Base-by-base conservation (phyloP, 2,888 invertebrate genomes). In the Tenthredo livida region DNA sequence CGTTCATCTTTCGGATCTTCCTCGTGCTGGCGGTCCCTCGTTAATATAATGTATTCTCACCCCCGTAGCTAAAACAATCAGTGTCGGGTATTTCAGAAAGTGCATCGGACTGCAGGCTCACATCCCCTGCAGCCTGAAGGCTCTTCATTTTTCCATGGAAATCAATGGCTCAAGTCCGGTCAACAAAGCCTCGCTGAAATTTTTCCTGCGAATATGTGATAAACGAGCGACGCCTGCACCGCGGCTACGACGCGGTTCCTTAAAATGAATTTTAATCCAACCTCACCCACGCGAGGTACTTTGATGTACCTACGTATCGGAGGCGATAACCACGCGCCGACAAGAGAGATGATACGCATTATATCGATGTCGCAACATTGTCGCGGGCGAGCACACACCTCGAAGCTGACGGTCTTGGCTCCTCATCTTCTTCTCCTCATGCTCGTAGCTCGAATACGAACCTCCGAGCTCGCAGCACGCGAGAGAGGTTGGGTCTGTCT, bases 21-120 rank as follows among this genome's bases (percentile, higher is more conserved):
- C 88, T 86, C 86, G 88, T 85, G 86, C 87, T 85, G 87, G 88
- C 87, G 88, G 86, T 87, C 85, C 86, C 88, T 91, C 89, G 90
- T 91, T 91, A 90, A 90, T 89, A 89, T 91, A 90, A 90, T 90
- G 90, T 91, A 90, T 90, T 90, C 89, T 90, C 90, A 90, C 91
- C 90, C 90, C 89, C 86, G 89, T 90, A 89, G 90, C 89, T 91
- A 89, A 90, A 91, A 91, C 90, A 91, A 91, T 91, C 88, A 88
- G 86, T 84, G 86, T 84, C 80, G 85, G 85, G 29, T 85, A 25
- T 80, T n/a, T 82, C 54, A 40, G 58, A 72, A 72, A 61, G 37
- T 77, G 77, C 50, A 67, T 70, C 61, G 7, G 40, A 0, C 80
- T 25, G 21, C 54, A 54, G 77, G 33, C 77, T 73, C 50, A 9